These are phyloP conservation scores for Colletes latitarsis DNA, from an alignment of 1,140 invertebrate species.

Conservation along the genomic window DNA sequence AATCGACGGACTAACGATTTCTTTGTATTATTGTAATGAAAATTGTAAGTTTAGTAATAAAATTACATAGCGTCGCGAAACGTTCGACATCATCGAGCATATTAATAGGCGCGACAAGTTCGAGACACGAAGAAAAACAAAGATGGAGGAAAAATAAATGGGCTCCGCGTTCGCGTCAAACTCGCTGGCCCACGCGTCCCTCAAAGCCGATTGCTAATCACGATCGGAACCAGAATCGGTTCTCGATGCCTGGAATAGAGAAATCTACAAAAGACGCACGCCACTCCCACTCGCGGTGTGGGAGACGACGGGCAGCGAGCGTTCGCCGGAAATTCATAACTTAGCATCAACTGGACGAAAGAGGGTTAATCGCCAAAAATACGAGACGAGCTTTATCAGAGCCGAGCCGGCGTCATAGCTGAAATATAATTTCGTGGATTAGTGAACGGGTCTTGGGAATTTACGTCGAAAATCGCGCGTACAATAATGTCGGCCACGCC, in stretches of 20 bases:
- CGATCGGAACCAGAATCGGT: neutral
- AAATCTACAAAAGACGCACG: conserved; percentile 40
- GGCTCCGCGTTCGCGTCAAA: neutral
- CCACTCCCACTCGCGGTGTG: conserved; percentile 35
- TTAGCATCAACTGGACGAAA: conserved; percentile 71
- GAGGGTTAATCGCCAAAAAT: conserved; percentile 74
- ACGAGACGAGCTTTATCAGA: conserved; percentile 66
- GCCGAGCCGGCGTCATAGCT: conserved; percentile 36
- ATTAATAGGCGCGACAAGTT: no score
- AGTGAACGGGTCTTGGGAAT: conserved; percentile 53
- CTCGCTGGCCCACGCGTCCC: neutral
- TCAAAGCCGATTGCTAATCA: conserved; percentile 39
- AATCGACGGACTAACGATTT: no score
- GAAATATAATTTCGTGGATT: conserved; percentile 75
- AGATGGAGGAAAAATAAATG: no score
- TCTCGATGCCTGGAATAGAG: conserved; percentile 24
- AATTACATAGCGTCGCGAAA: no score
- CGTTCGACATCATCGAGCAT: no score
- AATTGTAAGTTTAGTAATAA: no score
- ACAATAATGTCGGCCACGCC: conserved; percentile 36
- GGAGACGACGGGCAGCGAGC: conserved; percentile 9
- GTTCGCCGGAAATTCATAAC: conserved; percentile 71
- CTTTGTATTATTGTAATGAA: no score
- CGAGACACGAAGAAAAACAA: no score
- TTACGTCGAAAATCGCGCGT: conserved; percentile 53